Percentiles rank a stretch among this genome's conserved stretches.
These are phyloP conservation scores for Actenoides lindsayi DNA, from an alignment of 2,113 vertebrate species.

Conservation along the genomic window DNA sequence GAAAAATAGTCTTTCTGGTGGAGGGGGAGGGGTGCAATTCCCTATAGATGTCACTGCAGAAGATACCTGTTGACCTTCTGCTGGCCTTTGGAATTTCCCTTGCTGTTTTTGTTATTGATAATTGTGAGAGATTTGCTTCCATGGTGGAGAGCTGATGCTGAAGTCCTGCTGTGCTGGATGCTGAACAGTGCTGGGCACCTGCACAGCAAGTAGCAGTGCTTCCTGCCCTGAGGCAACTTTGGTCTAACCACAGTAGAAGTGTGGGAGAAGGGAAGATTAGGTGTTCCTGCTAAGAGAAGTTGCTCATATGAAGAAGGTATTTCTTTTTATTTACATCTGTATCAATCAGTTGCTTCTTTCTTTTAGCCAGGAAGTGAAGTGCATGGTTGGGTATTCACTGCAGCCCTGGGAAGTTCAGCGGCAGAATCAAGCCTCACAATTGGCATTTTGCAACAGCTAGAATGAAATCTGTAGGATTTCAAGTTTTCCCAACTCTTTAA, in stretches of 20 bases:
- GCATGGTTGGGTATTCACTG: not conserved
- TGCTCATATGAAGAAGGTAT: not conserved
- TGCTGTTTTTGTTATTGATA: not conserved
- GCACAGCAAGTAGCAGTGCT: not conserved
- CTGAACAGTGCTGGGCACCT: not conserved
- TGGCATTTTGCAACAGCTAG: not conserved
- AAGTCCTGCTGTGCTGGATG: not conserved
- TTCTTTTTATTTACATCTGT: not conserved
- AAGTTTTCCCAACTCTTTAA: not conserved
- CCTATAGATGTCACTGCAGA: not conserved
- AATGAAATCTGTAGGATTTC: not conserved
- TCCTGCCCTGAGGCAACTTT: not conserved
- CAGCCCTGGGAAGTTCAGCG: not conserved
- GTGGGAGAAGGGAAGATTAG: not conserved
- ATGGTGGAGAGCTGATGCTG: not conserved
- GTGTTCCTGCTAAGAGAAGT: not conserved
- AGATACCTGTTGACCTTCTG: not conserved
- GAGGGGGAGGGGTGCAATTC: not conserved
- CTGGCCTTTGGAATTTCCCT: not conserved
- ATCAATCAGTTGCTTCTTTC: not conserved
- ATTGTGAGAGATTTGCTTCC: not conserved
- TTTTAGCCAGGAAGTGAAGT: not conserved
- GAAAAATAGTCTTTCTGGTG: not conserved
- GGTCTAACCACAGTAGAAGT: not conserved
- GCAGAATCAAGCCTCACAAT: not conserved